These are phyloP conservation scores for Silurus aristotelis DNA, from an alignment of 2,797 vertebrate genomes.

Conservation along the genomic window DNA sequence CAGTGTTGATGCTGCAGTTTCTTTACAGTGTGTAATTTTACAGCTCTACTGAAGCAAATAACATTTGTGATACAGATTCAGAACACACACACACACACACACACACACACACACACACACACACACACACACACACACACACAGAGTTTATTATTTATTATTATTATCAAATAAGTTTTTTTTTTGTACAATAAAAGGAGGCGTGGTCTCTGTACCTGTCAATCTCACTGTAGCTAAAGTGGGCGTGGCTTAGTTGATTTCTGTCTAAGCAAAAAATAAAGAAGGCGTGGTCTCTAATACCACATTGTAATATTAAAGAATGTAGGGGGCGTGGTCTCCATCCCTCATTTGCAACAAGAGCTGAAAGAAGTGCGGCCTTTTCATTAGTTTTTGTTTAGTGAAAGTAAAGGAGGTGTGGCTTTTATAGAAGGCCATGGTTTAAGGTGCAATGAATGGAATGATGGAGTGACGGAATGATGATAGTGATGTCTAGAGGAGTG, in stretches of 20 bases:
- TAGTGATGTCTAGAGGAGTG: neutral
- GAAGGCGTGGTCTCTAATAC: no score
- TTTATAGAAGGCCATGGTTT: neutral
- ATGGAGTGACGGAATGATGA: no score
- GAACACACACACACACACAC: neutral
- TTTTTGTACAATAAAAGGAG: neutral
- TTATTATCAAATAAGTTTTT: neutral
- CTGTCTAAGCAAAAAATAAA: no score
- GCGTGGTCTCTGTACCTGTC: neutral
- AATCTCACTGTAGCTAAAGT: neutral
- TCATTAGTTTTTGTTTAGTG: neutral
- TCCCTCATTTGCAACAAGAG: no score
- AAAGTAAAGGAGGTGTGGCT: neutral
- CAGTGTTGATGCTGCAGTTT: neutral
- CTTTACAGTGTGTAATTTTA: neutral
- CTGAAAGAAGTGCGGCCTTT: neutral
- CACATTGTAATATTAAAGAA: neutral
- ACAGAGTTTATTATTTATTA: neutral
- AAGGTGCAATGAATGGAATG: no score
- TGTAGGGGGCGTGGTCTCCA: no score
- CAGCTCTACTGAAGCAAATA: neutral
- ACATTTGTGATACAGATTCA: neutral
- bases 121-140: neutral
- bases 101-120: neutral
- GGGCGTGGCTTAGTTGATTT: no score